Conservation (phyloP, 2,888 invertebrate genomes). For the Gastrophysa polygoni region DNA sequence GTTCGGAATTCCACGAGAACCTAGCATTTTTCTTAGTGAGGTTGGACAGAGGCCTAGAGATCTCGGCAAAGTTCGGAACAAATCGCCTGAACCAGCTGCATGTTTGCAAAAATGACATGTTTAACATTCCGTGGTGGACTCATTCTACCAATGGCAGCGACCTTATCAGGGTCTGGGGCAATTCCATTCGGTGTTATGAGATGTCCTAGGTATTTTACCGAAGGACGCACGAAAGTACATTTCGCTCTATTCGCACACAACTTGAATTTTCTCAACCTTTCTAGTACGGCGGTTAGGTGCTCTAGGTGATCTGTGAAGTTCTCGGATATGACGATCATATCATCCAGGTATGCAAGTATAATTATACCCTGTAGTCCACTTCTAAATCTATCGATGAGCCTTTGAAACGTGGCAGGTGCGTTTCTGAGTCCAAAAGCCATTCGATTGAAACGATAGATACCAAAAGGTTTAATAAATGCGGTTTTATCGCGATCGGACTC, state of each 20-base stretch:
- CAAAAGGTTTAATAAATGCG: slow-evolving; percentile 42
- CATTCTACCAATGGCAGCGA: background rate
- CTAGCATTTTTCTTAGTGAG: slow-evolving; percentile 3
- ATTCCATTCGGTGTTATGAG: too few relatives aligned
- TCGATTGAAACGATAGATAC: slow-evolving; percentile 33
- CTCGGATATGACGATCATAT: slow-evolving; percentile 33
- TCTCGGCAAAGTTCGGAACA: too few relatives aligned
- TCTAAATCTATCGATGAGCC: slow-evolving; percentile 37
- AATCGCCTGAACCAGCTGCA: too few relatives aligned
- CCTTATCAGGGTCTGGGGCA: background rate
- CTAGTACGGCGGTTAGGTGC: slow-evolving; percentile 31
- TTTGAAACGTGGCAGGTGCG: slow-evolving; percentile 40
- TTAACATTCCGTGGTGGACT: too few relatives aligned
- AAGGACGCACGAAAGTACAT: background rate
- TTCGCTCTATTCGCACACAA: too few relatives aligned
- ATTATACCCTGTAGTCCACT: slow-evolving; percentile 18
- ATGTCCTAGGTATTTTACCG: slow-evolving; percentile 38
- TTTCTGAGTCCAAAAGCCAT: slow-evolving; percentile 42
- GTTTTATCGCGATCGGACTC: slow-evolving; percentile 26
- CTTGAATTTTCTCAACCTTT: slow-evolving; percentile 27
- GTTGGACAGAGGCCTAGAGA: too few relatives aligned
- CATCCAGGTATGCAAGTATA: slow-evolving; percentile 38
- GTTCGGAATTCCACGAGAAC: slow-evolving; percentile 14
- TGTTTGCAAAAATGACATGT: too few relatives aligned
- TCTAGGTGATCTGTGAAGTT: slow-evolving; percentile 33